Evolutionary conservation across 2,888 invertebrate species (phyloP), one percentile per base, ranked within the genome.

Genomic region (Clepsis dumicolana): DNA sequence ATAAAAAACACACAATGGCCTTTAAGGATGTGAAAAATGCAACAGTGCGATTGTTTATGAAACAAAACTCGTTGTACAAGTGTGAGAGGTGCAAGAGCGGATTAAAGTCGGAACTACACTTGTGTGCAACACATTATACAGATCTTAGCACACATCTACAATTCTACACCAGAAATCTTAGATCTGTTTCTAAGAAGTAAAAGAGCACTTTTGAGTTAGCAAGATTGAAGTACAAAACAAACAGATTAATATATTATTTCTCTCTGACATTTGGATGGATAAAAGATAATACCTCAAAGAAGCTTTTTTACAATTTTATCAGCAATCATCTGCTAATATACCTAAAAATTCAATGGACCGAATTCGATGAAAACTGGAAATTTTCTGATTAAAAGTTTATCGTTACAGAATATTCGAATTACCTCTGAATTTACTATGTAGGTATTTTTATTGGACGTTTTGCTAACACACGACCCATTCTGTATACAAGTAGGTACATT

Each of bases 1-100:
- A 73, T 77, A 70, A 65, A 72, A 77, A 80, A 80, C 60, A 70
- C 71, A 83, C 82, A 87, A 84, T 83, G 73, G 77, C 63, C 66
- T 61, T 71, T 66, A 77, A 84, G 82, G 82, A 83, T 83, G 80
- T 85, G 82, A 79, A 77, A 83, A 83, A 79, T 75, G 78, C 81
- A 82, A 79, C 74, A 78, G 77, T 69, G 65, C 53, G 73, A 71
- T 70, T 75, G 75, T 77, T 80, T 76, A 77, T 75, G 76, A 80
- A 81, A 83, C 75, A 74, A 75, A 75, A 73, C 72, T 67, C 65
- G 64, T 73, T 70, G 64, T 64, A 71, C 70, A 72, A 56, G 63
- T 65, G 70, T 52, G 60, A 71, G 64, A 66, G 44, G 29, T 24
- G 27, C 44, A 14, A 21, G 60, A 48, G 59, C 16, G 12, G 27